A percentile compares a stretch with the other conserved stretches of the same genome.
These are phyloP conservation scores for Campoplex capitator DNA, from an alignment of 2,888 invertebrate species.

Conservation along the genomic window DNA sequence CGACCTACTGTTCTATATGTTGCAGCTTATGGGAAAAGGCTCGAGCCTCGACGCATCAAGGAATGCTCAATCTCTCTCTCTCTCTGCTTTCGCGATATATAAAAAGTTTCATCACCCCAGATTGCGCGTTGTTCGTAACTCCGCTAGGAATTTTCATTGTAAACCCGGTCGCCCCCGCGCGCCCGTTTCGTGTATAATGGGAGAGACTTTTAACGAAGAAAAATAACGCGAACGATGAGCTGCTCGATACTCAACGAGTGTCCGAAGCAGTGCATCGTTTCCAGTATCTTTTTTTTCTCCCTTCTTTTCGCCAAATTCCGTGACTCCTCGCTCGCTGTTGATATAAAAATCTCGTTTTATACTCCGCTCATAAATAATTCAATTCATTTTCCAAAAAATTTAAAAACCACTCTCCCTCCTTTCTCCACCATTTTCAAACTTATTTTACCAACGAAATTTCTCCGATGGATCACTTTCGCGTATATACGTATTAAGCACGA, in stretches of 20 bases:
- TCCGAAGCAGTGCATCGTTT: conserved; percentile 34
- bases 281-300: not conserved
- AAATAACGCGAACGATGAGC: not conserved
- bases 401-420: not conserved
- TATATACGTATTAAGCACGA: conserved; percentile 12
- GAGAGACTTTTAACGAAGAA: not conserved
- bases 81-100: not conserved
- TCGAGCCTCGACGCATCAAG: not conserved
- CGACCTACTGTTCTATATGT: not conserved
- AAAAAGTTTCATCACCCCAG: conserved; percentile 40
- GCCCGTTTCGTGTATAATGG: not conserved
- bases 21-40: conserved; percentile 20
- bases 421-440: not conserved
- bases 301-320: not conserved
- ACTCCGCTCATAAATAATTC: not conserved
- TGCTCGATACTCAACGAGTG: conserved; percentile 57
- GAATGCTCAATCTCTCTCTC: conserved; percentile 19
- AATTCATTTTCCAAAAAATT: not conserved
- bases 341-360: not conserved
- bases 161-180: not conserved
- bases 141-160: conserved; percentile 53
- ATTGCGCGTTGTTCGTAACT: conserved; percentile 21
- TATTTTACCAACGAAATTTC: not conserved
- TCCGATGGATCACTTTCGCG: not conserved
- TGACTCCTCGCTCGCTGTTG: no score